Conservation (phyloP, 1,140 invertebrate species). For the Ceratina japonica region DNA sequence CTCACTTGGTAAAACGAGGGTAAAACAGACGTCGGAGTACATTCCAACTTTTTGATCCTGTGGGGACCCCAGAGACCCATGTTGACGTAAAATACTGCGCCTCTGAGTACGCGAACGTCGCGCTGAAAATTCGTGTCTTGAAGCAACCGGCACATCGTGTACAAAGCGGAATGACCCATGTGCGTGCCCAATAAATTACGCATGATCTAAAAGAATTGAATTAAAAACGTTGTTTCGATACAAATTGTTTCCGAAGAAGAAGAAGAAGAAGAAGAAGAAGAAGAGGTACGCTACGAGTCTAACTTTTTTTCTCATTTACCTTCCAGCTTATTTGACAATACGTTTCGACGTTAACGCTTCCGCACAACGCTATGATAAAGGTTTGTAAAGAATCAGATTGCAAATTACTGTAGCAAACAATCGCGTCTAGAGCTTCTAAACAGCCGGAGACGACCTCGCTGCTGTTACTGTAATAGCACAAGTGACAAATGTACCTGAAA, state of each 20-base stretch:
- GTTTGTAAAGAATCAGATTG: slow-evolving; percentile 88
- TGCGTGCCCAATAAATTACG: slow-evolving; percentile 94
- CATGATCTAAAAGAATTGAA: slow-evolving; percentile 86
- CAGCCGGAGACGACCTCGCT: slow-evolving; percentile 84
- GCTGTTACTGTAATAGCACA: slow-evolving; percentile 83
- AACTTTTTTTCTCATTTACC: slow-evolving; percentile 80
- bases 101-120: slow-evolving; percentile 85
- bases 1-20: slow-evolving; percentile 87
- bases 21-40: slow-evolving; percentile 89
- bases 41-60: slow-evolving; percentile 86
- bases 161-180: slow-evolving; percentile 92
- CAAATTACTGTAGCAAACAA: slow-evolving; percentile 93
- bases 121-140: slow-evolving; percentile 80
- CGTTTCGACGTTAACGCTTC: slow-evolving; percentile 90
- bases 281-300: background rate
- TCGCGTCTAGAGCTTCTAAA: slow-evolving; percentile 89
- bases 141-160: slow-evolving; percentile 90
- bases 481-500: slow-evolving; percentile 83
- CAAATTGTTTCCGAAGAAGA: background rate
- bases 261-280: no score
- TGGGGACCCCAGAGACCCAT: slow-evolving; percentile 90
- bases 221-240: background rate
- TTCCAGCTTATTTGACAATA: slow-evolving; percentile 92
- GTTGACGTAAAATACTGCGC: slow-evolving; percentile 92
- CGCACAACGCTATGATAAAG: slow-evolving; percentile 91